A percentile compares a stretch with the other conserved stretches of the same genome.
These are phyloP conservation scores for Myiothlypis chrysogaster DNA, from an alignment of 2,797 vertebrate species.

Conservation along the genomic window DNA sequence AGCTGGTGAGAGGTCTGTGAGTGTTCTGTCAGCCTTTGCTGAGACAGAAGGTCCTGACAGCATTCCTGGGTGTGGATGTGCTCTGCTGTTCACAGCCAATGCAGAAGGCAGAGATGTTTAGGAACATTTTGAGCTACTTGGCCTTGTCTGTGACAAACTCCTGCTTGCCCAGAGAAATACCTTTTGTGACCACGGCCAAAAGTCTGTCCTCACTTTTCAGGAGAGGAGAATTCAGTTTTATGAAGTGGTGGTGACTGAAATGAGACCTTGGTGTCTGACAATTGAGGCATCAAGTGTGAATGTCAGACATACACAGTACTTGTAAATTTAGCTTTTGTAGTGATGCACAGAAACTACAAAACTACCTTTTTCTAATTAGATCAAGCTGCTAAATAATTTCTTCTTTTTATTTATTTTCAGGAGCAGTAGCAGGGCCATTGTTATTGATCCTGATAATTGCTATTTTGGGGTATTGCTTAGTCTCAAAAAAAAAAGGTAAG, in stretches of 20 bases:
- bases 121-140: background rate
- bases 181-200: background rate
- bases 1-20: background rate
- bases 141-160: background rate
- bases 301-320: background rate
- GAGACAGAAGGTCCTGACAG: background rate
- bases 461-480: conserved; percentile 20
- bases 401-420: conserved; percentile 32
- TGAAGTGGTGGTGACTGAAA: background rate
- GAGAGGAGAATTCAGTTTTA: background rate
- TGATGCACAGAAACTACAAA: background rate
- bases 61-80: background rate
- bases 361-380: background rate
- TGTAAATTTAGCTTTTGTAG: background rate
- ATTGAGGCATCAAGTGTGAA: background rate
- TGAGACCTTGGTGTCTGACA: background rate
- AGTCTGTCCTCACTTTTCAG: background rate
- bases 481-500: conserved; percentile 68
- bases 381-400: background rate
- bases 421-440: conserved; percentile 33
- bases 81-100: background rate
- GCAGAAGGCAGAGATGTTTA: background rate
- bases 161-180: background rate
- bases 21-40: background rate
- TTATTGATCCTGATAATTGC: conserved; percentile 14